A percentile compares a stretch with the other conserved stretches of the same genome.
phyloP scores from a whole-genome alignment of 1,140 invertebrate genomes.

The Drosophila busckii region DNA sequence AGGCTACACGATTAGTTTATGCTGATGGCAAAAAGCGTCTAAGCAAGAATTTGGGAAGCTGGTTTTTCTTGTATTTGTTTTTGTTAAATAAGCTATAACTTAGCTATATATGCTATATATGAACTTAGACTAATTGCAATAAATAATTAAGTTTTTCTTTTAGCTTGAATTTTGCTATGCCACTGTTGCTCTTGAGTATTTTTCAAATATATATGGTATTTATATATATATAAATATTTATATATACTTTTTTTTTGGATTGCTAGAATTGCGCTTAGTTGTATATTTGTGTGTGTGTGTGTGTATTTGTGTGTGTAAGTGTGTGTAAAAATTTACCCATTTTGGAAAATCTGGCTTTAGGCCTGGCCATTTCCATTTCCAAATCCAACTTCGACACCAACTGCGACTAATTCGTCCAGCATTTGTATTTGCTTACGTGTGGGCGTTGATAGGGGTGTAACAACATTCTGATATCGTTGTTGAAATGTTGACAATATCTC shows the following conservation, averaged over 20 bases:
- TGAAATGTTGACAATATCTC: constrained; percentile 86
- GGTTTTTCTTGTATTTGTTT: constrained; percentile 1
- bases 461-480: constrained; percentile 81
- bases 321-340: constrained; percentile 28
- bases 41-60: constrained; percentile 24
- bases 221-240: not conserved
- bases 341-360: constrained; percentile 49
- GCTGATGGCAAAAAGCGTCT: constrained; percentile 18
- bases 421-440: constrained; percentile 59
- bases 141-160: constrained; percentile 41
- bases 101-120: constrained; percentile 38
- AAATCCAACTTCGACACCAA: not conserved
- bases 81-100: constrained; percentile 8
- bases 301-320: constrained; percentile 10
- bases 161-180: constrained; percentile 29
- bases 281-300: constrained; percentile 13
- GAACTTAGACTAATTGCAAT: constrained; percentile 67
- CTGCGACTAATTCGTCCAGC: constrained; percentile 53
- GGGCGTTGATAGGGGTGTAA: constrained; percentile 54
- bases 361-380: constrained; percentile 15
- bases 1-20: too few species aligned
- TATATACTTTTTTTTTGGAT: constrained; percentile 37
- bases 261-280: constrained; percentile 65
- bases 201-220: not conserved
- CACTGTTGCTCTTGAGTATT: constrained; percentile 9